A percentile compares a stretch with the other conserved stretches of the same genome.
Conservation (phyloP, 2,113 vertebrate species). For the Psilopsiagon aurifrons region DNA sequence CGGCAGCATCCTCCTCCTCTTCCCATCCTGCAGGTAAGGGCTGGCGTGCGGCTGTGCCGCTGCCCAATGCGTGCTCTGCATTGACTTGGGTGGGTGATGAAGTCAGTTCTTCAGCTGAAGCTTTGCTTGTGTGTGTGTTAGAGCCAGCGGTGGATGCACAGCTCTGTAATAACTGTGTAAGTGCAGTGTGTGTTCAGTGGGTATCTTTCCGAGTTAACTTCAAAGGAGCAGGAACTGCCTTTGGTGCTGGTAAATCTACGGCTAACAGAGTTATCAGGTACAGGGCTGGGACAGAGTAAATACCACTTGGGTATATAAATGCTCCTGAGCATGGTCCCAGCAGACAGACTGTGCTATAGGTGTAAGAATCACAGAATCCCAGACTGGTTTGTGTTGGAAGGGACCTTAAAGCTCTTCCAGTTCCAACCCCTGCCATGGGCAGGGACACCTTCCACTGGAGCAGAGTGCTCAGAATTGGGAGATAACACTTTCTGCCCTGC, state of each 20-base stretch:
- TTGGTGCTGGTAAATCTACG: background rate
- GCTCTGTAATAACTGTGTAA: too few species aligned
- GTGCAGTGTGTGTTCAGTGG: background rate
- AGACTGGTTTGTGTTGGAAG: background rate
- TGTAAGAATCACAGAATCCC: background rate
- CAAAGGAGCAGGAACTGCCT: background rate
- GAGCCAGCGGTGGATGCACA: accelerated
- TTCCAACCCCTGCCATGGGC: background rate
- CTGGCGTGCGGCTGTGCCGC: accelerated
- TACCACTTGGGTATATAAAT: background rate
- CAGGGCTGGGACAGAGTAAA: background rate
- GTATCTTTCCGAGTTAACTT: background rate
- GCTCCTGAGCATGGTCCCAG: background rate
- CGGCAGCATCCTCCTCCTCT: background rate
- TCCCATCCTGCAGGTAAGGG: slow-evolving; percentile 63
- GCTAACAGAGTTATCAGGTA: background rate
- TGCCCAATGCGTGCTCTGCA: accelerated
- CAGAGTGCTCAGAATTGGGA: background rate
- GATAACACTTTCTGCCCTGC: background rate
- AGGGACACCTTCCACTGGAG: background rate
- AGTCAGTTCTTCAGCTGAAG: background rate
- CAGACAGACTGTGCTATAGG: accelerated
- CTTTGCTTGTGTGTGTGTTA: background rate
- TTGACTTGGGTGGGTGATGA: accelerated
- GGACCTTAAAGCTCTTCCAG: background rate